Percentiles rank a stretch among this genome's conserved stretches.
phyloP scores from a whole-genome alignment of 1,140 invertebrate species.

The Heliconius congener region DNA sequence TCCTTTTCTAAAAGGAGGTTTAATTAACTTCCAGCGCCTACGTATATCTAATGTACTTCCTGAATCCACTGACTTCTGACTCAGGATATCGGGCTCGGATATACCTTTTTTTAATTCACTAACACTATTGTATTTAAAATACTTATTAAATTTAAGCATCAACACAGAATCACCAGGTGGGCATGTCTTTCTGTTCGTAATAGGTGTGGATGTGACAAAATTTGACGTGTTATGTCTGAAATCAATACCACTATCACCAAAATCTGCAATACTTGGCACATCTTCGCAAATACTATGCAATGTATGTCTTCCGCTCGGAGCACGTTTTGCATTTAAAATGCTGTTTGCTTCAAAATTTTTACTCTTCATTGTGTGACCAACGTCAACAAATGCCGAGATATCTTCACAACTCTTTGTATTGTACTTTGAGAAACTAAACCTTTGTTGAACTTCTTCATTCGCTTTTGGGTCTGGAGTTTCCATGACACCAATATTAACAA shows the following conservation, averaged over 20 bases:
- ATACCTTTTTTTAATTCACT: conserved; percentile 66
- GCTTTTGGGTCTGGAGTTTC: conserved; percentile 52
- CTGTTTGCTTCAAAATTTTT: conserved; percentile 70
- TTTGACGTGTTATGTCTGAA: conserved; percentile 46
- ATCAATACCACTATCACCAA: conserved; percentile 64
- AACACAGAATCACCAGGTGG: conserved; percentile 57
- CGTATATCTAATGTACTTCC: conserved; percentile 58
- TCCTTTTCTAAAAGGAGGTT: conserved; percentile 67
- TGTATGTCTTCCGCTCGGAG: conserved; percentile 46
- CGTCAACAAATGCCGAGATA: conserved; percentile 67
- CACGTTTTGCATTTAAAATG: conserved; percentile 64
- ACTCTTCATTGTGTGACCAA: conserved; percentile 61
- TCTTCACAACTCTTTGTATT: conserved; percentile 73
- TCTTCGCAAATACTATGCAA: conserved; percentile 69
- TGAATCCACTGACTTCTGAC: conserved; percentile 49
- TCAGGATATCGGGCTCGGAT: conserved; percentile 70
- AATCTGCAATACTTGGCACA: conserved; percentile 47
- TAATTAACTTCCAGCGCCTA: conserved; percentile 66
- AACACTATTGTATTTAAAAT: conserved; percentile 54
- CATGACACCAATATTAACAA: conserved; percentile 59
- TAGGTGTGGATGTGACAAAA: conserved; percentile 69
- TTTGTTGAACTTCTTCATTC: conserved; percentile 38
- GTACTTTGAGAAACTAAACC: conserved; percentile 63
- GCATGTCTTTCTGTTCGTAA: conserved; percentile 67
- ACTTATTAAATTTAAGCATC: conserved; percentile 64